Conservation (phyloP, 2,888 invertebrate species). For the Dicyrtomina minuta region DNA sequence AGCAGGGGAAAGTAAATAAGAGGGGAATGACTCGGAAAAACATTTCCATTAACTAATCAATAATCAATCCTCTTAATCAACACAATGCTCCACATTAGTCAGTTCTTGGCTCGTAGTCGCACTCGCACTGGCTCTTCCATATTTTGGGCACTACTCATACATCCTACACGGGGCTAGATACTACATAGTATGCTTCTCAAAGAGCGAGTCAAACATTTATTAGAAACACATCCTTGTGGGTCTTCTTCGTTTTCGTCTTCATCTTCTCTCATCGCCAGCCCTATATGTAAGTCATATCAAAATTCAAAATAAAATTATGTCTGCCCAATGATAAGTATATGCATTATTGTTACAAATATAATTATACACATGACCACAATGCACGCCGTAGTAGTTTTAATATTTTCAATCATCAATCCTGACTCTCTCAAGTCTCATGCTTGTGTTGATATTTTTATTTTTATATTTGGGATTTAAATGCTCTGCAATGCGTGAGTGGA, state of each 20-base stretch:
- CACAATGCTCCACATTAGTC: conserved; percentile 44
- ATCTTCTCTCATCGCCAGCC: background rate
- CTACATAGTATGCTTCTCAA: background rate
- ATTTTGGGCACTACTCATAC: background rate
- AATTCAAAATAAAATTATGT: too few relatives aligned
- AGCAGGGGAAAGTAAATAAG: conserved; percentile 54
- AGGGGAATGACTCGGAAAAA: conserved; percentile 52
- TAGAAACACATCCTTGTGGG: background rate
- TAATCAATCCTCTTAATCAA: conserved; percentile 52
- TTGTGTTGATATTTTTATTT: too few relatives aligned
- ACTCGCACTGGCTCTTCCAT: background rate
- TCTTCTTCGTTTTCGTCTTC: too few relatives aligned
- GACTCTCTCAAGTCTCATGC: too few relatives aligned
- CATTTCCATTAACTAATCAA: conserved; percentile 54
- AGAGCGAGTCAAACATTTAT: background rate
- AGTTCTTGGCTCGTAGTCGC: conserved; percentile 27
- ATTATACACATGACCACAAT: too few relatives aligned
- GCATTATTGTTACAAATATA: too few relatives aligned
- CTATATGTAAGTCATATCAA: too few relatives aligned
- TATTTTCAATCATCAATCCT: too few relatives aligned
- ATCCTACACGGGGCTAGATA: background rate
- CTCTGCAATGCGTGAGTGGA: too few relatives aligned
- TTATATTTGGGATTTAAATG: too few relatives aligned
- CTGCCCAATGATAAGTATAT: too few relatives aligned
- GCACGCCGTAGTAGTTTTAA: too few relatives aligned